Evolutionary conservation across 2,888 invertebrate genomes (phyloP).

Genomic region (Agrenia bidenticulata): DNA sequence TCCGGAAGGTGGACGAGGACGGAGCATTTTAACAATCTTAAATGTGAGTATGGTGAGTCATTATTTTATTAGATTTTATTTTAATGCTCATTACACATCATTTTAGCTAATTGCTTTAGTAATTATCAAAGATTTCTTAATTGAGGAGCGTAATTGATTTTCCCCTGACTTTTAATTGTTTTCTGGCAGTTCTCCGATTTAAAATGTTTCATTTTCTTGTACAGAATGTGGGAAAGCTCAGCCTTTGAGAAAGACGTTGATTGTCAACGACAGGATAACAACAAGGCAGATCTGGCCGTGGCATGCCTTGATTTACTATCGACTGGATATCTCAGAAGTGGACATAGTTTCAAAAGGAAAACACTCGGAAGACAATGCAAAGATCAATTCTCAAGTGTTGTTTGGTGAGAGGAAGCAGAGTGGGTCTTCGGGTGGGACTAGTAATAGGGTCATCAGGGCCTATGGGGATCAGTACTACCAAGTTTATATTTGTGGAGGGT

Average conservation of each 20-base stretch:
- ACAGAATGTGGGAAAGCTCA: conserved; percentile 34
- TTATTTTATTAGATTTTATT: neutral
- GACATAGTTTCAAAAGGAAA: neutral
- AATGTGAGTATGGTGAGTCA: conserved; percentile 39
- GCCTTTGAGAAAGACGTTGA: conserved; percentile 26
- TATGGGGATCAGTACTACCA: conserved; percentile 23
- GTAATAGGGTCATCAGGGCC: neutral
- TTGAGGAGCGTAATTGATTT: too few relatives aligned
- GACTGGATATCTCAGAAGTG: conserved; percentile 20
- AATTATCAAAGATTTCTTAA: too few relatives aligned
- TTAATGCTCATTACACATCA: neutral
- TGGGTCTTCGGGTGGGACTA: neutral
- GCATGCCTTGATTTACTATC: conserved; percentile 34
- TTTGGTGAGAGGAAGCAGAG: neutral
- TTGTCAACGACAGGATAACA: conserved; percentile 21
- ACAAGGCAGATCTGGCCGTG: conserved; percentile 27
- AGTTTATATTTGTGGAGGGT: conserved; percentile 34
- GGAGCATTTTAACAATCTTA: conserved; percentile 29
- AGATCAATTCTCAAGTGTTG: neutral
- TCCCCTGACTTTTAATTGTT: too few relatives aligned
- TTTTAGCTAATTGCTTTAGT: too few relatives aligned
- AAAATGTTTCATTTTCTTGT: too few relatives aligned
- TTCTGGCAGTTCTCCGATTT: too few relatives aligned
- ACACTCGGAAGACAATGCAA: neutral
- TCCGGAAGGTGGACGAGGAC: conserved; percentile 30